A percentile compares a stretch with the other conserved stretches of the same genome.
Evolutionary conservation across 2,797 vertebrate genomes (phyloP).

Genomic region (Labroides dimidiatus): DNA sequence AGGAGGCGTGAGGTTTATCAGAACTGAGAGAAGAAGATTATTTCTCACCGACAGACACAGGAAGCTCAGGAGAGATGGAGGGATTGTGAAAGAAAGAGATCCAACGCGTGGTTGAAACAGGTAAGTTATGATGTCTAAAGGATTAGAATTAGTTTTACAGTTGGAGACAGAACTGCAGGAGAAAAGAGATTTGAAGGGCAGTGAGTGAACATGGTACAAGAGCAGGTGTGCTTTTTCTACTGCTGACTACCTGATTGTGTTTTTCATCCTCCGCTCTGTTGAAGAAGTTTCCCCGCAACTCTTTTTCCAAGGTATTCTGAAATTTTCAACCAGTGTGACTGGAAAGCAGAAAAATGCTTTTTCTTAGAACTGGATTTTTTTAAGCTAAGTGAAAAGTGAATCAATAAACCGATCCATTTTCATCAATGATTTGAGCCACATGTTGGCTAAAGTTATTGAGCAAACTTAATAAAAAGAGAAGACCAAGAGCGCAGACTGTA

Average conservation of each 20-base stretch:
- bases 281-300: too few relatives aligned
- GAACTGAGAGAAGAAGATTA: constrained; percentile 6
- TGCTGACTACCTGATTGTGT: neutral
- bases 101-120: constrained; percentile 8
- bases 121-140: neutral
- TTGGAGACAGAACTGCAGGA: constrained; percentile 10
- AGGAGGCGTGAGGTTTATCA: constrained; percentile 28
- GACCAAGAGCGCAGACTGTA: too few relatives aligned
- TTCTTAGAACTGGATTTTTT: too few relatives aligned
- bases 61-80: constrained; percentile 26
- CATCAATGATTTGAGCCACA: too few relatives aligned
- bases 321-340: too few relatives aligned
- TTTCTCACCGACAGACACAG: constrained; percentile 23
- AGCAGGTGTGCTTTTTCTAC: neutral
- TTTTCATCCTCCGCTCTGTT: too few relatives aligned
- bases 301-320: too few relatives aligned
- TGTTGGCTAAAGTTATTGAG: too few relatives aligned
- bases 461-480: too few relatives aligned
- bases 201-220: neutral
- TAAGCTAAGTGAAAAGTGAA: too few relatives aligned
- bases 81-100: neutral
- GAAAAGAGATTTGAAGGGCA: constrained; percentile 5
- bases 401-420: too few relatives aligned
- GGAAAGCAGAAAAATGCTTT: too few relatives aligned
- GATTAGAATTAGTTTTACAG: constrained; percentile 17